A percentile compares a stretch with the other conserved stretches of the same genome.
phyloP scores from a whole-genome alignment of 2,113 vertebrate species.

The Piprites chloris region DNA sequence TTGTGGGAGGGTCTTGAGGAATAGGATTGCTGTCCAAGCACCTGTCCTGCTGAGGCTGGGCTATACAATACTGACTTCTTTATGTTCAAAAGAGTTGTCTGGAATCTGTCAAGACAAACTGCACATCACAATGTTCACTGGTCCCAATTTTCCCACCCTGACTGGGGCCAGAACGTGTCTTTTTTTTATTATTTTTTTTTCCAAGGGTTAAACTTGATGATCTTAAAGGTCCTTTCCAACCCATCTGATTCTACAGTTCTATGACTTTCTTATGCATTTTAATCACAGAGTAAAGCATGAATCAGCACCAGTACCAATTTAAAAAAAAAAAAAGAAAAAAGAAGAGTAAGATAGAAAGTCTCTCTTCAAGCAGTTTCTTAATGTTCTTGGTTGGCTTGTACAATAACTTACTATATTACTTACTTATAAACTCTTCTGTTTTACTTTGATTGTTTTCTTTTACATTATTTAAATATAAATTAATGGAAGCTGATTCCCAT shows the following conservation, averaged over 20 bases:
- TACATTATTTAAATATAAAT: conserved; percentile 14
- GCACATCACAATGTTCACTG: neutral
- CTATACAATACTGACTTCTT: neutral
- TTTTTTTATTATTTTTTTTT: too few relatives aligned
- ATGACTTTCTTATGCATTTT: neutral
- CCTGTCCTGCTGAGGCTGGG: neutral
- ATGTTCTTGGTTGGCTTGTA: neutral
- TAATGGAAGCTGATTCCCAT: neutral
- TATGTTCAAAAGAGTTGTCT: neutral
- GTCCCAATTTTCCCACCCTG: neutral
- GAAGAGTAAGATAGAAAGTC: neutral
- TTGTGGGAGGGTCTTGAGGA: neutral
- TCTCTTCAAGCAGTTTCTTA: neutral
- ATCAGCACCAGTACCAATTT: neutral
- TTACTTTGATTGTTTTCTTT: neutral
- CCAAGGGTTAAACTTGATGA: too few relatives aligned
- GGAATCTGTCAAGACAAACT: neutral
- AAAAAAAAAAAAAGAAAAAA: neutral
- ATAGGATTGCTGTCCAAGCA: neutral
- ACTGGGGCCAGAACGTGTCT: accelerated
- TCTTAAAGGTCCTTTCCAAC: too few relatives aligned
- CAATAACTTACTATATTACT: neutral
- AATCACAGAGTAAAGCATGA: neutral
- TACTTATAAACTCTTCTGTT: neutral
- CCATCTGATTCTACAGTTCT: too few relatives aligned